A percentile compares a stretch with the other conserved stretches of the same genome.
Evolutionary conservation across 1,140 invertebrate species (phyloP).

Genomic region (Apocrypta bakeri): DNA sequence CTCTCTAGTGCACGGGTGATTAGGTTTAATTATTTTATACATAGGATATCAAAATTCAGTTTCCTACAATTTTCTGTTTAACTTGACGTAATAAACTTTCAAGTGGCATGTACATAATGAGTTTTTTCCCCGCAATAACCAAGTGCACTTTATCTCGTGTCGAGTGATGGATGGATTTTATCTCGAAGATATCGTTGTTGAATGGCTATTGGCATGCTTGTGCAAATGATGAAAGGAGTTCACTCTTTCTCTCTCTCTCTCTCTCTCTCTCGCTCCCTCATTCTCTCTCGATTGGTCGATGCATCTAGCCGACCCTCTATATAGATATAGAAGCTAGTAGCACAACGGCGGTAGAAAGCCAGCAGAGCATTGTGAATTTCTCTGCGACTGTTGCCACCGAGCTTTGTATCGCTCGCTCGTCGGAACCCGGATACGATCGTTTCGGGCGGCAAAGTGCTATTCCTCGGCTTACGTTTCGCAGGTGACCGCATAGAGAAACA

Average conservation of each 20-base stretch:
- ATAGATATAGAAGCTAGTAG: neutral
- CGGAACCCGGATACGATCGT: constrained; percentile 9
- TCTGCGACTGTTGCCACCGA: neutral
- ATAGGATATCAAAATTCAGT: neutral
- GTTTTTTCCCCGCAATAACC: neutral
- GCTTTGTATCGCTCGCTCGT: constrained; percentile 10
- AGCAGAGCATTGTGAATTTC: constrained; percentile 18
- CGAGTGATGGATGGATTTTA: constrained; percentile 27
- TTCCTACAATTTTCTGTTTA: neutral
- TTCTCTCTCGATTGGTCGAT: neutral
- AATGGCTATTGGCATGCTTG: neutral
- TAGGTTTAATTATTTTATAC: neutral
- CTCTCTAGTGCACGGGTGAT: neutral
- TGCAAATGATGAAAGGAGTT: neutral
- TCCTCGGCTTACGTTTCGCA: constrained; percentile 8
- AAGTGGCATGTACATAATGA: neutral
- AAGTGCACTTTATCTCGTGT: neutral
- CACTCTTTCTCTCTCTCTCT: neutral
- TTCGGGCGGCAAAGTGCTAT: neutral
- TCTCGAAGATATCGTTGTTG: constrained; percentile 10
- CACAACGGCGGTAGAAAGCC: neutral
- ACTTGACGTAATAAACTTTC: neutral
- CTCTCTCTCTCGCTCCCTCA: no score
- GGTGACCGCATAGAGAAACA: neutral
- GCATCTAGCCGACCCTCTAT: neutral